Evolutionary conservation across 2,113 vertebrate genomes (phyloP), one percentile per base, ranked within the genome.

Genomic region (Reinhardtius hippoglossoides): DNA sequence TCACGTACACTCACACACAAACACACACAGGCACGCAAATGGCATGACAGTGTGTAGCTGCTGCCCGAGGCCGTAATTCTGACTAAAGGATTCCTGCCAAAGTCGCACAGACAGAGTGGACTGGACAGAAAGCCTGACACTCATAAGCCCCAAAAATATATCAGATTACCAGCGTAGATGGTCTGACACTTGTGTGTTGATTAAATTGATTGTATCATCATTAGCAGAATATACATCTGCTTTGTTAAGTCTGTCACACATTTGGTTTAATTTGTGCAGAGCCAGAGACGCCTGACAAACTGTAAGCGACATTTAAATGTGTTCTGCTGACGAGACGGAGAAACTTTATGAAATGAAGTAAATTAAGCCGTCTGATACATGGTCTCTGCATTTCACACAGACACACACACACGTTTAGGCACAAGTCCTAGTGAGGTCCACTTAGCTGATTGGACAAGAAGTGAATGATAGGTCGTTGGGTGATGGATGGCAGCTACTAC

Each of bases 371-470:
- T 15, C 48, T 42, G 52, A 37, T 55, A 67, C 66, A 74, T 23
- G 27, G 16, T 23, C 1, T 16, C 5, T 83, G 4, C 15, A 5
- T 59, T 31, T 31, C 71, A 42, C 60, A 73, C 63, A 54, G 7
- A 50, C 31, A 71, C 62, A 50, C 31, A 63, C 62, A 46, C 56
- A 67, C 66, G 55, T 21, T 8, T 3, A 57, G 4, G 8, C 68
- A 83, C 63, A 62, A 67, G n/a, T 72, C 60, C 46, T 26, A 21
- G 24, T 67, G 70, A 83, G 60, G 60, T 80, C 54, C 80, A 90
- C 78, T 91, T 83, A 88, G 85, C 83, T 87, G 88, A 92, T 91
- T 92, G 81, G 80, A 79, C 52, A 15, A 54, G 67, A 80, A 71
- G 73, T 90, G 86, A 92, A 85, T 88, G 90, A 92, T 91, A 63